A percentile compares a stretch with the other conserved stretches of the same genome.
Evolutionary conservation across 2,797 vertebrate genomes (phyloP).

Genomic region (Leptoclinus maculatus): DNA sequence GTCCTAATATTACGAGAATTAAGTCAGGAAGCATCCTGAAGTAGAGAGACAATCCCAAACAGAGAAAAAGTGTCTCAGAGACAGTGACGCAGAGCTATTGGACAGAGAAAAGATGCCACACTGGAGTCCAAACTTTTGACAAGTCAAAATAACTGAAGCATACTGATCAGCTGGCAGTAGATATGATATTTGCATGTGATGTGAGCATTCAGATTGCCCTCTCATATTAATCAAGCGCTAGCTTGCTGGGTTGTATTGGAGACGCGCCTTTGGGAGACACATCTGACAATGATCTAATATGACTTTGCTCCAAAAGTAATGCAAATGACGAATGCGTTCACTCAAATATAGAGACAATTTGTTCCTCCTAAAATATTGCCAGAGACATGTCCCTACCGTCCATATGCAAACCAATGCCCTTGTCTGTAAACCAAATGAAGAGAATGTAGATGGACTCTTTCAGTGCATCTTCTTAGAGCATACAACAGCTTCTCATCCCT

Average conservation of each 20-base stretch:
- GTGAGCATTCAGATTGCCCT: neutral
- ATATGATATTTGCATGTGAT: neutral
- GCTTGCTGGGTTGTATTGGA: neutral
- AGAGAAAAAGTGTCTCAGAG: neutral
- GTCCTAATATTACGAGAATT: neutral
- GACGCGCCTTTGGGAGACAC: neutral
- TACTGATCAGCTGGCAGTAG: neutral
- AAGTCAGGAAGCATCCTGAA: neutral
- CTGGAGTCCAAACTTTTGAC: neutral
- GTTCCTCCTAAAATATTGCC: neutral
- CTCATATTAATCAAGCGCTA: neutral
- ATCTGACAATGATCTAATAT: neutral
- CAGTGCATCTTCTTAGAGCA: constrained; percentile 9
- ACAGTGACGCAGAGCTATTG: neutral
- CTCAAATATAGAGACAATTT: neutral
- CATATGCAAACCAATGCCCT: neutral
- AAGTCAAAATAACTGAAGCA: neutral
- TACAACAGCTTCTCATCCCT: constrained; percentile 41
- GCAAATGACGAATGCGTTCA: neutral
- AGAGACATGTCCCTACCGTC: neutral
- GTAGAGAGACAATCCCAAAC: neutral
- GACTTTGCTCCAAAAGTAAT: neutral
- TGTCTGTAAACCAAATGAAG: constrained; percentile 18
- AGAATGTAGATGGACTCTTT: constrained; percentile 20
- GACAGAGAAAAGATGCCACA: neutral